A percentile compares a stretch with the other conserved stretches of the same genome.
phyloP scores from a whole-genome alignment of 2,888 invertebrate genomes.

The Clistopyga incitator region DNA sequence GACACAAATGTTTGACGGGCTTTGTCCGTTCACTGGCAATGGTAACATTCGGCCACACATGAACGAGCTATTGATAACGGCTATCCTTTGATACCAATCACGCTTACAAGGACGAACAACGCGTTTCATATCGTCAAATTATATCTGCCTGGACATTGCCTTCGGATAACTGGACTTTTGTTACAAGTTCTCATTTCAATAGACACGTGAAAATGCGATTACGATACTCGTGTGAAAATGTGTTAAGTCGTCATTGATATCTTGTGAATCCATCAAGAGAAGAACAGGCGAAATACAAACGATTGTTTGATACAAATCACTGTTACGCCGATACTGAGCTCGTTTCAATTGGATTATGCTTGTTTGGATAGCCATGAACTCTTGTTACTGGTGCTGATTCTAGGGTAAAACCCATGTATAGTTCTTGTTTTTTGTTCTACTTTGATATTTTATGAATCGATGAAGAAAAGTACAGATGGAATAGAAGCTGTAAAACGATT shows the following conservation, averaged over 20 bases:
- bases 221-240: too few relatives aligned
- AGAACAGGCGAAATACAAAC: too few relatives aligned
- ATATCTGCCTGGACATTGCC: not conserved
- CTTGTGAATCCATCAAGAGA: too few relatives aligned
- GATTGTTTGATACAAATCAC: too few relatives aligned
- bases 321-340: too few relatives aligned
- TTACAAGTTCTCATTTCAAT: not conserved
- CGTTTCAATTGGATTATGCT: not conserved
- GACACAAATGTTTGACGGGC: conserved; percentile 31
- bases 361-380: not conserved
- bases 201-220: too few relatives aligned
- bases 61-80: not conserved
- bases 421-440: too few relatives aligned
- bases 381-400: not conserved
- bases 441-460: too few relatives aligned
- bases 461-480: too few relatives aligned
- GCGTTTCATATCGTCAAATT: not conserved
- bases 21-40: conserved; percentile 7
- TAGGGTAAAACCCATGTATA: not conserved
- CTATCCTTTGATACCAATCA: not conserved
- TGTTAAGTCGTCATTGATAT: too few relatives aligned
- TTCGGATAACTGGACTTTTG: not conserved
- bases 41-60: not conserved
- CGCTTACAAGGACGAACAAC: not conserved
- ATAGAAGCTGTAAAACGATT: too few relatives aligned